These are phyloP conservation scores for Polyodon spathula DNA, from an alignment of 2,113 vertebrate genomes.

Conservation along the genomic window DNA sequence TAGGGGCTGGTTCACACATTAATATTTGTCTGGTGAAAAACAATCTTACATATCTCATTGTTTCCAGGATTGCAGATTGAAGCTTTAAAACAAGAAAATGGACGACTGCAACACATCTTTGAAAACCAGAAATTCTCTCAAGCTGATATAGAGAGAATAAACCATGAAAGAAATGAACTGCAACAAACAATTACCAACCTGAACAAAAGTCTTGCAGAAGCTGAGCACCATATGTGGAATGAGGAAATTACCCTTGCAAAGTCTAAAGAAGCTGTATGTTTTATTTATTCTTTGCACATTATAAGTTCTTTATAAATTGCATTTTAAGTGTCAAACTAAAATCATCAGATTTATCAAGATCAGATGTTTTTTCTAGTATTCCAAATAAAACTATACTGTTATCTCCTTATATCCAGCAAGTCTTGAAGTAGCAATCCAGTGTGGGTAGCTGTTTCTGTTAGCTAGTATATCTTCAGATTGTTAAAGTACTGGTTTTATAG, in stretches of 20 bases:
- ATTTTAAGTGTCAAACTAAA: no score
- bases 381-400: no score
- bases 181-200: conserved; percentile 73
- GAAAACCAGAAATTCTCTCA: conserved; percentile 86
- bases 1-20: no score
- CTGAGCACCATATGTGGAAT: conserved; percentile 80
- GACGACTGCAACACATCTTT: conserved; percentile 63
- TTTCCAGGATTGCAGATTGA: conserved; percentile 66
- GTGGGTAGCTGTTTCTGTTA: no score
- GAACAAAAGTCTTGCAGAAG: conserved; percentile 68
- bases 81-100: conserved; percentile 68
- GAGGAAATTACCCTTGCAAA: conserved; percentile 82
- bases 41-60: neutral
- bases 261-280: conserved; percentile 75
- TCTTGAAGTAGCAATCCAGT: no score
- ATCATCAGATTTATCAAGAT: no score
- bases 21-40: no score
- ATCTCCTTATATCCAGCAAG: no score
- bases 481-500: neutral
- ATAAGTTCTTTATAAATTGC: no score
- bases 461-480: no score
- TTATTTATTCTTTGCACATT: no score
- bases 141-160: conserved; percentile 85
- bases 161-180: conserved; percentile 80
- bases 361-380: no score